Percentiles rank a stretch among this genome's conserved stretches.
phyloP scores from a whole-genome alignment of 2,113 vertebrate genomes.

The Malurus melanocephalus region DNA sequence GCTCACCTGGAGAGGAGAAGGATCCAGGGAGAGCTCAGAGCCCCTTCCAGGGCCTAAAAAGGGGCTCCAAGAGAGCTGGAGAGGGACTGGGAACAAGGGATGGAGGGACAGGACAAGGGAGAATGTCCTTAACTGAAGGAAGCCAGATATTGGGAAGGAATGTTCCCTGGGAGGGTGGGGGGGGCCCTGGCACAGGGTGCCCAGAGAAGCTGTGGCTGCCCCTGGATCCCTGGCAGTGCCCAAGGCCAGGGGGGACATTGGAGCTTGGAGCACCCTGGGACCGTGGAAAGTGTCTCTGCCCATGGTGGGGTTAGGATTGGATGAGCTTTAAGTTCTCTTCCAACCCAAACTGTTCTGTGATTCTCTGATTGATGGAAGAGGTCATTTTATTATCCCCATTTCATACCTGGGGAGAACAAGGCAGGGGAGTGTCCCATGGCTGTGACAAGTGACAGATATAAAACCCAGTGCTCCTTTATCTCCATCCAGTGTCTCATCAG shows the following conservation, averaged over 20 bases:
- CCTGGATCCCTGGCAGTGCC: no score
- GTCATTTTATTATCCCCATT: background rate
- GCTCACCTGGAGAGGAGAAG: background rate
- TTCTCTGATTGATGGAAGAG: background rate
- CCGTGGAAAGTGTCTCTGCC: background rate
- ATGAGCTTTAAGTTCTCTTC: background rate
- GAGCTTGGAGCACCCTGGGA: no score
- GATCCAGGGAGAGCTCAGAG: background rate
- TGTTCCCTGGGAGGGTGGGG: no score
- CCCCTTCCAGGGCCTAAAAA: background rate
- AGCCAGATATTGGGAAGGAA: no score
- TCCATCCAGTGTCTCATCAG: accelerated
- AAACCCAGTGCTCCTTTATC: background rate
- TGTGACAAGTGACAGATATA: background rate
- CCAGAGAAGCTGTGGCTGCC: no score
- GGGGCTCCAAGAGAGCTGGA: background rate
- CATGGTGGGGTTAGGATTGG: background rate
- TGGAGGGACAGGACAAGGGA: background rate
- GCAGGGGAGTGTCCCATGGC: accelerated
- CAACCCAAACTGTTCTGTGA: background rate
- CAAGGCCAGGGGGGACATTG: no score
- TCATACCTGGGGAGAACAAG: background rate
- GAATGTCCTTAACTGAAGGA: background rate
- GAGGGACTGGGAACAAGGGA: background rate
- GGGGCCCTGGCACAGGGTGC: no score